Conservation (phyloP, 2,113 vertebrate genomes). For the Halichoeres trimaculatus region DNA sequence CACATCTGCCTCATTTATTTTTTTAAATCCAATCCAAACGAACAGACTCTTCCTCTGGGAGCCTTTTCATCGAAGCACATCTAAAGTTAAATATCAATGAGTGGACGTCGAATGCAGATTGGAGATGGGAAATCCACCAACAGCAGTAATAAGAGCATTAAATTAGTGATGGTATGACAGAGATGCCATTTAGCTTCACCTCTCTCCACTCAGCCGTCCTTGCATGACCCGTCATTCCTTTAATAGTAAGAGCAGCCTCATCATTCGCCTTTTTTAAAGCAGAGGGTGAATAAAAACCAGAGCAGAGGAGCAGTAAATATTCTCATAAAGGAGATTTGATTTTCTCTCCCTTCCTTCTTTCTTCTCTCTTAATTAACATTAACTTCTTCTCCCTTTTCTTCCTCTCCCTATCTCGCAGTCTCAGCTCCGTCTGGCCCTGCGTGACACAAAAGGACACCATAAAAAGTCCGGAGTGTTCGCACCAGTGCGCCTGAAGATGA, state of each 20-base stretch:
- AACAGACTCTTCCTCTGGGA: slow-evolving; percentile 39
- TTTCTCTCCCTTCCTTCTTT: slow-evolving; percentile 57
- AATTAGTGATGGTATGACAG: slow-evolving; percentile 54
- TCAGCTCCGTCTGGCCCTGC: slow-evolving; percentile 45
- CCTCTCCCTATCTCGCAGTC: slow-evolving; percentile 58
- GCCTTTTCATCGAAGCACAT: slow-evolving; percentile 30
- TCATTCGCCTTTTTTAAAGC: slow-evolving; percentile 38
- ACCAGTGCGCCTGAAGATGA: slow-evolving; percentile 71
- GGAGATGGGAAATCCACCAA: slow-evolving; percentile 54
- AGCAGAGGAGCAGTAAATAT: slow-evolving; percentile 70
- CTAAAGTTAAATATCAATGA: slow-evolving; percentile 66
- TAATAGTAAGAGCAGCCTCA: slow-evolving; percentile 61
- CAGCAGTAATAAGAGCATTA: slow-evolving; percentile 55
- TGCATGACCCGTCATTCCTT: slow-evolving; percentile 51
- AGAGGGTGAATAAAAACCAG: slow-evolving; percentile 56
- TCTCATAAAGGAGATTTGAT: slow-evolving; percentile 73
- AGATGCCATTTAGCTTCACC: slow-evolving; percentile 53
- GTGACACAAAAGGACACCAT: slow-evolving; percentile 76
- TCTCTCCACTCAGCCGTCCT: slow-evolving; percentile 51
- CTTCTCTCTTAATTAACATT: slow-evolving; percentile 76
- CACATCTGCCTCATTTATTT: slow-evolving; percentile 55
- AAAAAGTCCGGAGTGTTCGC: slow-evolving; percentile 66
- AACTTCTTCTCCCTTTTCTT: slow-evolving; percentile 57
- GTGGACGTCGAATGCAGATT: slow-evolving; percentile 45
- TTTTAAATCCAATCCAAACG: slow-evolving; percentile 42